These are phyloP conservation scores for Neosalanx taihuensis DNA, from an alignment of 2,797 vertebrate species.

Conservation along the genomic window DNA sequence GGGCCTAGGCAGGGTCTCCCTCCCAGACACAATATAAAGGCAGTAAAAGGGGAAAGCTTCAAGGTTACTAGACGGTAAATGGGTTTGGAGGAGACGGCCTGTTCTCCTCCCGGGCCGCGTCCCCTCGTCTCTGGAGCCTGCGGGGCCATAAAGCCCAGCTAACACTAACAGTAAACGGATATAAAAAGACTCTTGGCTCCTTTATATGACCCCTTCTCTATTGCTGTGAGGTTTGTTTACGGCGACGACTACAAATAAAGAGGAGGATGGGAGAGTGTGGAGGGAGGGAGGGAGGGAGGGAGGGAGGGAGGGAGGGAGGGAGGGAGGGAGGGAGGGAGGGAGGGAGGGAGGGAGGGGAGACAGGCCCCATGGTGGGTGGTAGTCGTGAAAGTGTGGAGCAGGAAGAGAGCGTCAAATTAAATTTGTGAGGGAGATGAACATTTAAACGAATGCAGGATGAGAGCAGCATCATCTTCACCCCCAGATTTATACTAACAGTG, in stretches of 20 bases:
- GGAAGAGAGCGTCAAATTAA: conserved; percentile 18
- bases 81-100: conserved; percentile 61
- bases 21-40: conserved; percentile 69
- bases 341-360: neutral
- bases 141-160: conserved; percentile 70
- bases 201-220: conserved; percentile 64
- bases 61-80: conserved; percentile 67
- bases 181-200: conserved; percentile 70
- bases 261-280: neutral
- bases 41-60: conserved; percentile 66
- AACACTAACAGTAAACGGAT: conserved; percentile 73
- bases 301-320: neutral
- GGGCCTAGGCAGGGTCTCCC: conserved; percentile 39
- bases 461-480: conserved; percentile 7
- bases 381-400: conserved; percentile 18
- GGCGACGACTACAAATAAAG: conserved; percentile 8
- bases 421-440: conserved; percentile 3
- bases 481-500: conserved; percentile 23
- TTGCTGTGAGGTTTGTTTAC: conserved; percentile 63
- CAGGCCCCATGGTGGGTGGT: conserved; percentile 9
- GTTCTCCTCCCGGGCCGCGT: conserved; percentile 52
- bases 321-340: neutral
- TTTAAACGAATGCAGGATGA: conserved; percentile 21
- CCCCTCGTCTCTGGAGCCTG: conserved; percentile 72
- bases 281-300: neutral